Percentiles rank a stretch among this genome's conserved stretches.
Conservation (phyloP, 2,113 vertebrate genomes). For the Heterotilapia buettikoferi region DNA sequence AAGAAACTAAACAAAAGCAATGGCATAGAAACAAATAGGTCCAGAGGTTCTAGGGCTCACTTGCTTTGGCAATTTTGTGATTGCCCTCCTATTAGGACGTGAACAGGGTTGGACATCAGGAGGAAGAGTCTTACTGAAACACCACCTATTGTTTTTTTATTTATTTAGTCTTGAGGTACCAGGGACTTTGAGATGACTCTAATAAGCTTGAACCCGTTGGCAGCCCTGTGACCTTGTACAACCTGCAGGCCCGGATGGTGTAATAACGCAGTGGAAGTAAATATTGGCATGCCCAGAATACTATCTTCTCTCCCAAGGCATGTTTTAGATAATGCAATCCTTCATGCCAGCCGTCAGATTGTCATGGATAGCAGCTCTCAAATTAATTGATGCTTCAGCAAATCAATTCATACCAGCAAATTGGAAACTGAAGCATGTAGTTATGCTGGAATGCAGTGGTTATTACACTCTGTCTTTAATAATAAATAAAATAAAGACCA, state of each 20-base stretch:
- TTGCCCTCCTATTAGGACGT: slow-evolving; percentile 27
- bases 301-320: slow-evolving; percentile 27
- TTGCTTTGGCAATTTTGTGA: slow-evolving; percentile 14
- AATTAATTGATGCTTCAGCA: slow-evolving; percentile 61
- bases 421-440: slow-evolving; percentile 71
- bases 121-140: slow-evolving; percentile 21
- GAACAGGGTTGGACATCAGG: slow-evolving; percentile 19
- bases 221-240: slow-evolving; percentile 3
- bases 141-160: slow-evolving; percentile 13
- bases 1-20: slow-evolving; percentile 46
- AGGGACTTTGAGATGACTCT: slow-evolving; percentile 21
- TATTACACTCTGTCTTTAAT: slow-evolving; percentile 57
- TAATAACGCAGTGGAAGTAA: slow-evolving; percentile 28
- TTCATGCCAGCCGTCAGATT: slow-evolving; percentile 65
- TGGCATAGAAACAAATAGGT: slow-evolving; percentile 47
- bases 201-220: slow-evolving; percentile 24
- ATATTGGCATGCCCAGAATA: slow-evolving; percentile 22
- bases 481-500: slow-evolving; percentile 22
- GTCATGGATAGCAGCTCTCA: slow-evolving; percentile 62
- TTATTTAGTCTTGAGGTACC: slow-evolving; percentile 12
- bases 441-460: slow-evolving; percentile 57
- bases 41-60: slow-evolving; percentile 1
- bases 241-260: slow-evolving; percentile 10
- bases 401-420: slow-evolving; percentile 65
- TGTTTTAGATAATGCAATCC: slow-evolving; percentile 53